Conservation (phyloP, 2,797 vertebrate species). For the Bovichtus diacanthus region DNA sequence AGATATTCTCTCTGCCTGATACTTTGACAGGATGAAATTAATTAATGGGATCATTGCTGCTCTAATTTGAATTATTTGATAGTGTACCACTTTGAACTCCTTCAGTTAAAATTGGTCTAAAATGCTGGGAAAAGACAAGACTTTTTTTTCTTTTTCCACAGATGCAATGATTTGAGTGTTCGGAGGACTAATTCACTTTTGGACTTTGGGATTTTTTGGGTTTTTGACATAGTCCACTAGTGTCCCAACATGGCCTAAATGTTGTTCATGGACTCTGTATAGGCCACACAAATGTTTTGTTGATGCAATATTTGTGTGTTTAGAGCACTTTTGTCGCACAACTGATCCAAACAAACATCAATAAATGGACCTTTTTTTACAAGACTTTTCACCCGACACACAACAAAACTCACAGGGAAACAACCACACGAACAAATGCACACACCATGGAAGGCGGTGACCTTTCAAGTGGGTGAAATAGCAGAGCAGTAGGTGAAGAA, state of each 20-base stretch:
- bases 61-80: slow-evolving; percentile 61
- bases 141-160: not conserved
- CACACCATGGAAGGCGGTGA: slow-evolving; percentile 19
- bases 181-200: slow-evolving; percentile 2
- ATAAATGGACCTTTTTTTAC: not conserved
- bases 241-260: not conserved
- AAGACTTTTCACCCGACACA: not conserved
- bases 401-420: not conserved
- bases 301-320: not conserved
- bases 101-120: slow-evolving; percentile 25
- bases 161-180: not conserved
- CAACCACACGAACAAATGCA: not conserved
- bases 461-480: slow-evolving; percentile 34
- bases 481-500: slow-evolving; percentile 51
- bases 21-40: slow-evolving; percentile 74
- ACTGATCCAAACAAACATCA: not conserved
- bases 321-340: not conserved
- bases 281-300: not conserved
- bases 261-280: not conserved
- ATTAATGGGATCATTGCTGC: slow-evolving; percentile 67
- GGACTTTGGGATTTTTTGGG: not conserved
- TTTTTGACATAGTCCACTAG: not conserved
- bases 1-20: slow-evolving; percentile 77
- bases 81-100: slow-evolving; percentile 24
- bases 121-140: not conserved